A percentile compares a stretch with the other conserved stretches of the same genome.
Evolutionary conservation across 2,888 invertebrate genomes (phyloP).

Genomic region (Hyppa rectilinea): DNA sequence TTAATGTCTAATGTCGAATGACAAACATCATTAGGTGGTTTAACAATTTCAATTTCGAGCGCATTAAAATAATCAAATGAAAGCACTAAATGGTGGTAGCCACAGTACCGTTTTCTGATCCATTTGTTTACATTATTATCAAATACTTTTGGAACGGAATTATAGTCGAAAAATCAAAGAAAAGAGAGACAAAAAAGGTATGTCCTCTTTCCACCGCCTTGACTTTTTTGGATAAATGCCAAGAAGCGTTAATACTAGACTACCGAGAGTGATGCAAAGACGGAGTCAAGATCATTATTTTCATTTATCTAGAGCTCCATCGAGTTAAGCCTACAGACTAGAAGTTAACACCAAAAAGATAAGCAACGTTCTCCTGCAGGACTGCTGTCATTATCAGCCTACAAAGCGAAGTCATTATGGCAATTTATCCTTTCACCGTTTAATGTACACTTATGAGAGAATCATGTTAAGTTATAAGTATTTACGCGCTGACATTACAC

Average conservation of each 20-base stretch:
- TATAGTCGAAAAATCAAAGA: not conserved
- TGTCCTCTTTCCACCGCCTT: not conserved
- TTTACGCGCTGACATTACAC: not conserved
- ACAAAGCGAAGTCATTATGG: not conserved
- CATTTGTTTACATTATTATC: not conserved
- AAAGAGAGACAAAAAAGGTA: not conserved
- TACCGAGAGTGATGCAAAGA: not conserved
- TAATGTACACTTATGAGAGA: not conserved
- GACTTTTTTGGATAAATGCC: conserved; percentile 3
- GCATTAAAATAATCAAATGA: not conserved
- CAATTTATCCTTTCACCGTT: not conserved
- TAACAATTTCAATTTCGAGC: not conserved
- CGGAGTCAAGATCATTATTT: conserved; percentile 4
- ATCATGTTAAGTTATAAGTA: not conserved
- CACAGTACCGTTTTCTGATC: not conserved
- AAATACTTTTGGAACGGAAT: not conserved
- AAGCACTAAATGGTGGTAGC: not conserved
- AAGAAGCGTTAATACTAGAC: conserved; percentile 6
- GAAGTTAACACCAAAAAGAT: not conserved
- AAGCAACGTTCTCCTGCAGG: not conserved
- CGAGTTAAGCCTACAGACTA: not conserved
- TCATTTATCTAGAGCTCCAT: conserved; percentile 8
- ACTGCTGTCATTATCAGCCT: not conserved
- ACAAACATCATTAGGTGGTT: not conserved
- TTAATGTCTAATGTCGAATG: too few relatives aligned